Percentiles rank a stretch among this genome's conserved stretches.
Conservation (phyloP, 2,888 invertebrate genomes). For the Clivina fossor region DNA sequence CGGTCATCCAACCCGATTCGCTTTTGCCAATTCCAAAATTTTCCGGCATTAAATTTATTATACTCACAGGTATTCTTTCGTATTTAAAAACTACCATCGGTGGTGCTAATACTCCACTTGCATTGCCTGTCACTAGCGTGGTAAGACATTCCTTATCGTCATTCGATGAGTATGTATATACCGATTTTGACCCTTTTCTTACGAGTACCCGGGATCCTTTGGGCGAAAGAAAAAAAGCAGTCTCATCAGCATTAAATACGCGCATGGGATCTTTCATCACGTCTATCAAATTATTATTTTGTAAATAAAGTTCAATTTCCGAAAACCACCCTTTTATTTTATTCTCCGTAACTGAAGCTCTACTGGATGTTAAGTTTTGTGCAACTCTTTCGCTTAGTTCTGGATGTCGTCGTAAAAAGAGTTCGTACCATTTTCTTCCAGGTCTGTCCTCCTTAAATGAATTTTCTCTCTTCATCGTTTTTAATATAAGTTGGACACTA, state of each 20-base stretch:
- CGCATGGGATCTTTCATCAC: conserved; percentile 41
- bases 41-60: too few relatives aligned
- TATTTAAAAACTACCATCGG: conserved; percentile 42
- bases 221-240: conserved; percentile 47
- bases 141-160: conserved; percentile 43
- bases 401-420: conserved; percentile 17
- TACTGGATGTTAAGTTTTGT: conserved; percentile 37
- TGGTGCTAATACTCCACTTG: conserved; percentile 34
- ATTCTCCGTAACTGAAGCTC: conserved; percentile 42
- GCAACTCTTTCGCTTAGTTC: conserved; percentile 26
- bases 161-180: conserved; percentile 39
- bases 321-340: conserved; percentile 43
- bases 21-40: conserved; percentile 50
- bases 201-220: conserved; percentile 45
- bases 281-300: conserved; percentile 37
- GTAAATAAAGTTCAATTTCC: conserved; percentile 40
- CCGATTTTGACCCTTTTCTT: conserved; percentile 42
- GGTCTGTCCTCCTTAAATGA: too few relatives aligned
- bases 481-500: too few relatives aligned
- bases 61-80: conserved; percentile 43
- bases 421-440: conserved; percentile 20
- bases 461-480: too few relatives aligned
- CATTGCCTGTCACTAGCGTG: conserved; percentile 38
- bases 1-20: conserved; percentile 52
- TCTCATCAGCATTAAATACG: conserved; percentile 47